Percentiles rank a stretch among this genome's conserved stretches.
These are phyloP conservation scores for Dicaeum eximium DNA, from an alignment of 2,113 vertebrate genomes.

Conservation along the genomic window DNA sequence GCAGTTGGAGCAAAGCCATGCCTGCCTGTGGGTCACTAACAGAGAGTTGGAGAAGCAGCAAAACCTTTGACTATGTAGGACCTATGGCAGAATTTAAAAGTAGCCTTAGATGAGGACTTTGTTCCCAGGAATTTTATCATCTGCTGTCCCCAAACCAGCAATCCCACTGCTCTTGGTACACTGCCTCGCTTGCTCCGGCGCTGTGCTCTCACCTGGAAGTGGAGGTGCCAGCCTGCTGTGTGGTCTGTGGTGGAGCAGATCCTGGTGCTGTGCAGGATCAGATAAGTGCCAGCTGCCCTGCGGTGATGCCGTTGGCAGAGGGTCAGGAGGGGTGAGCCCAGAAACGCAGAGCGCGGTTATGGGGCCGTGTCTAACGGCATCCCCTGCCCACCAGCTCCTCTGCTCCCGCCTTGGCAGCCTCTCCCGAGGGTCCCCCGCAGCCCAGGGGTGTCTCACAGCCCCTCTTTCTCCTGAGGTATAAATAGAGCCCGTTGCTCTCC, in stretches of 20 bases:
- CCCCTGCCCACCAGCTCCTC: rapidly evolving
- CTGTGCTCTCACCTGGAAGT: not conserved
- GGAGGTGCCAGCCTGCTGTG: rapidly evolving
- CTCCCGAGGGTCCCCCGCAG: rapidly evolving
- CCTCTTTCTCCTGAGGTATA: not conserved
- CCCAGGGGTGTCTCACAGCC: not conserved
- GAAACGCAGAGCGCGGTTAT: rapidly evolving
- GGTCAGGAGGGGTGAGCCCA: not conserved
- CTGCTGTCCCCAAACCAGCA: not conserved
- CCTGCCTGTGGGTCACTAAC: not conserved
- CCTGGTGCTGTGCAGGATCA: not conserved
- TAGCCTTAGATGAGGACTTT: not conserved
- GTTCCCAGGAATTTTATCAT: not conserved
- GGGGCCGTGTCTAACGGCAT: not conserved
- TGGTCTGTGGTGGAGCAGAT: not conserved
- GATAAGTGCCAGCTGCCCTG: not conserved
- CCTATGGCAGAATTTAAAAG: not conserved
- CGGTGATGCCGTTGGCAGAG: not conserved
- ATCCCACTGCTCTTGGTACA: rapidly evolving
- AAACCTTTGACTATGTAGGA: not conserved
- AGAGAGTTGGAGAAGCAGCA: not conserved
- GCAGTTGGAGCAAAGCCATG: not conserved
- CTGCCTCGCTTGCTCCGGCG: rapidly evolving
- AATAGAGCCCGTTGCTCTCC: not conserved
- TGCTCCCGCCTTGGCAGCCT: not conserved